Evolutionary conservation across 2,797 vertebrate genomes (phyloP), one percentile per base, ranked within the genome.

Genomic region (Ptychadena robeensis): DNA sequence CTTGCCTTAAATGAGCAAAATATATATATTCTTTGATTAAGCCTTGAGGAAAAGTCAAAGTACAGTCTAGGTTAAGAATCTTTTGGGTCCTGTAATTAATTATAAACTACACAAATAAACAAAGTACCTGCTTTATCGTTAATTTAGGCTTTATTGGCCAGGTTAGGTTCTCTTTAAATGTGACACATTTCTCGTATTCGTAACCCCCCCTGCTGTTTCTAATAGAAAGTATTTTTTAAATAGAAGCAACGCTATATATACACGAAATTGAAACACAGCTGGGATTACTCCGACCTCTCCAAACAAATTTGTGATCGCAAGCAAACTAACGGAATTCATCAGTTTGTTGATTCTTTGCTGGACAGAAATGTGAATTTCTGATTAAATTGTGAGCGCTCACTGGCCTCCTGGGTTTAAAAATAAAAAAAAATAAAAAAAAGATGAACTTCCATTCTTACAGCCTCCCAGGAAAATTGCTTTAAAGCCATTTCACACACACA

Each of bases 301-400:
- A 77, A 77, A 66, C 38, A 66, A 44, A 32, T 77, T 22, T 77
- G 61, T 32, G 63, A 44, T 48, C 40, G 22, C 28, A 66, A 32
- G 10, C 74, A 48, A 66, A 66, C 18, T 38, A 77, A 15, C 27
- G 3, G 22, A 77, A 77, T 77, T 66, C 74, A 82, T 78, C 12
- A 0, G 79, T 83, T 88, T 89, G 89, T 89, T 89, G 86, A 88
- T 68, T 68, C 75, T 69, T 32, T 85, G 86, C 84, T 85, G 86
- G 87, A 85, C 85, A 87, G 85, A 89, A 89, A 88, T 88, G 81
- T 89, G 81, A 89, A 90, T 91, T 89, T 88, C 88, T 90, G 86
- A 86, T 86, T 88, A 86, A 85, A 86, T 88, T 89, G 63, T 88
- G 81, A 86, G 80, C 81, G 79, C 85, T 76, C 66, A 82, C 78